Conservation (phyloP, 2,113 vertebrate species). For the Grus americana region DNA sequence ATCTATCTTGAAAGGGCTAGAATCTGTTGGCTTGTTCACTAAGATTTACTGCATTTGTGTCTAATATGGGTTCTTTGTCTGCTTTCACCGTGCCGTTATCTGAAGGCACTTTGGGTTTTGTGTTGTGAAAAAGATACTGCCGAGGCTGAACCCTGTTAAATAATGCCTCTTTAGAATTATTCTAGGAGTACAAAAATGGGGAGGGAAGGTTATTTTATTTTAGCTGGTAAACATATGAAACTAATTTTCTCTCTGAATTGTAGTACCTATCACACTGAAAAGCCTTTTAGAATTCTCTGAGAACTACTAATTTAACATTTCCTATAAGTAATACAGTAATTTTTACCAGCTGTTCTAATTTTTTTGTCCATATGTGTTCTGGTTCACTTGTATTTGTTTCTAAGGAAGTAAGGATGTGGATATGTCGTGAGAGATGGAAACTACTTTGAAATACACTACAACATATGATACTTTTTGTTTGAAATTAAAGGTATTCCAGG, state of each 20-base stretch:
- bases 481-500: background rate
- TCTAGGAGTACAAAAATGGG: background rate
- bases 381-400: background rate
- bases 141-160: background rate
- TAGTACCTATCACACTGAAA: background rate
- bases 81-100: accelerated
- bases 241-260: background rate
- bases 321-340: background rate
- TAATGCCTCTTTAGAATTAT: background rate
- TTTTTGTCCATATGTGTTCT: background rate
- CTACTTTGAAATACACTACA: background rate
- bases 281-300: background rate
- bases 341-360: background rate
- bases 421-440: background rate
- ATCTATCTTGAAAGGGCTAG: background rate
- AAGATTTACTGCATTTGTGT: accelerated
- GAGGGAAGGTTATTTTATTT: background rate
- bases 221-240: background rate
- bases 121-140: background rate
- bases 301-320: background rate
- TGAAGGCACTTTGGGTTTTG: background rate
- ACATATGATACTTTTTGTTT: background rate
- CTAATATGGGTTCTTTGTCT: background rate
- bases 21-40: background rate
- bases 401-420: accelerated